Conservation (phyloP, 2,888 invertebrate species). For the Anticlea derivata region DNA sequence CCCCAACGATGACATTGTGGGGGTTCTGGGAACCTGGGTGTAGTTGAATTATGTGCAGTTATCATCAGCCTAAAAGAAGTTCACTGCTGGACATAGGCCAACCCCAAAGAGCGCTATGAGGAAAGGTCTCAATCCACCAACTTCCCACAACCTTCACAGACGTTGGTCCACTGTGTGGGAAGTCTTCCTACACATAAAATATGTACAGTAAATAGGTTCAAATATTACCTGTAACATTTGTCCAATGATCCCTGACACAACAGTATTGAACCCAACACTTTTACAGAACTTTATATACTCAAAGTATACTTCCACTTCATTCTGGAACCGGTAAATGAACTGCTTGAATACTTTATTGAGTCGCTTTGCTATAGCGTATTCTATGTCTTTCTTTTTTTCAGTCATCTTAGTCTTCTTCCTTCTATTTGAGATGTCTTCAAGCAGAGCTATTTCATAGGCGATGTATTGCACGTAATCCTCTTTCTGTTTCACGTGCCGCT, state of each 20-base stretch:
- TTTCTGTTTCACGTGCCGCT: conserved; percentile 86
- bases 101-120: no score
- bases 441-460: conserved; percentile 87
- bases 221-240: conserved; percentile 84
- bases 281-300: conserved; percentile 92
- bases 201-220: neutral
- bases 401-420: conserved; percentile 82
- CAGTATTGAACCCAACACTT: conserved; percentile 82
- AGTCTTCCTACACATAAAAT: no score
- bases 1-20: no score
- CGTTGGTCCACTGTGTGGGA: no score
- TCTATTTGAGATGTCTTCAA: conserved; percentile 86
- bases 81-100: no score
- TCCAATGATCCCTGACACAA: conserved; percentile 83
- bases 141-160: no score
- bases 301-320: conserved; percentile 89
- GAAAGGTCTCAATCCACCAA: no score
- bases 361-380: conserved; percentile 87
- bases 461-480: conserved; percentile 89
- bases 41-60: no score
- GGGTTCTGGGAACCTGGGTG: no score
- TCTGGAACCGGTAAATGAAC: conserved; percentile 86
- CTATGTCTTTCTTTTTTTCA: conserved; percentile 86
- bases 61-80: no score
- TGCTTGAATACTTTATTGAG: conserved; percentile 90